Evolutionary conservation across 2,888 invertebrate species (phyloP).

Genomic region (Acleris laterana): DNA sequence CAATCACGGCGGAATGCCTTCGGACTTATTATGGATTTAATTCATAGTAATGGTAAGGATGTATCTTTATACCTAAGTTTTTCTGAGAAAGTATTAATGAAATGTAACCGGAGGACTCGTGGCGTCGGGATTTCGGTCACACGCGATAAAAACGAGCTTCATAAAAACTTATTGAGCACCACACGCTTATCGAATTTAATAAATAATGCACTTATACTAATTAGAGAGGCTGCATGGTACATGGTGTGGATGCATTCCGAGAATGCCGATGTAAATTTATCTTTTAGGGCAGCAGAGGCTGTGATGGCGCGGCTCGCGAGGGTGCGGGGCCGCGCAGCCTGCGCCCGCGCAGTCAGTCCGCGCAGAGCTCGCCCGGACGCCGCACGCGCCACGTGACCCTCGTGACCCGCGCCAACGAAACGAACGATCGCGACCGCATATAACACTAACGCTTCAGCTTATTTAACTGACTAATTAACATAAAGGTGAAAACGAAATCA

Average conservation of each 20-base stretch:
- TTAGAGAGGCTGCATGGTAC: slow-evolving; percentile 50
- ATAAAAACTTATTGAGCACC: slow-evolving; percentile 21
- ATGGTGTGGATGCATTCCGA: slow-evolving; percentile 55
- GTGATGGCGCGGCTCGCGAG: slow-evolving; percentile 34
- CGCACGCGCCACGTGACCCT: slow-evolving; percentile 64
- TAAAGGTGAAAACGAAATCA: slow-evolving; percentile 62
- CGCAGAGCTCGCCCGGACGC: slow-evolving; percentile 75
- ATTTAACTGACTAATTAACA: slow-evolving; percentile 62
- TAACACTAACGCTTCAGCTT: slow-evolving; percentile 58
- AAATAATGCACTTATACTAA: slow-evolving; percentile 66
- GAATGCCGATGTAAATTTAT: slow-evolving; percentile 53
- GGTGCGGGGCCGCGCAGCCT: slow-evolving; percentile 24
- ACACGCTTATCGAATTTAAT: slow-evolving; percentile 48
- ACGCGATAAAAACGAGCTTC: slow-evolving; percentile 17
- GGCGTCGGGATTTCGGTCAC: slow-evolving; percentile 5
- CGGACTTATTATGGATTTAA: no score
- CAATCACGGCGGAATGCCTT: no score
- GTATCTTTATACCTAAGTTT: no score
- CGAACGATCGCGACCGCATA: slow-evolving; percentile 67
- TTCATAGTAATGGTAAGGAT: no score
- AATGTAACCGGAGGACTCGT: slow-evolving; percentile 5
- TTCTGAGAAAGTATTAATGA: neutral
- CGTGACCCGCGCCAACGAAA: slow-evolving; percentile 74
- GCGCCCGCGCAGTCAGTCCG: slow-evolving; percentile 38
- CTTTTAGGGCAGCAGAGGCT: slow-evolving; percentile 58